phyloP scores from a whole-genome alignment of 2,113 vertebrate genomes.

The Pipa parva region DNA sequence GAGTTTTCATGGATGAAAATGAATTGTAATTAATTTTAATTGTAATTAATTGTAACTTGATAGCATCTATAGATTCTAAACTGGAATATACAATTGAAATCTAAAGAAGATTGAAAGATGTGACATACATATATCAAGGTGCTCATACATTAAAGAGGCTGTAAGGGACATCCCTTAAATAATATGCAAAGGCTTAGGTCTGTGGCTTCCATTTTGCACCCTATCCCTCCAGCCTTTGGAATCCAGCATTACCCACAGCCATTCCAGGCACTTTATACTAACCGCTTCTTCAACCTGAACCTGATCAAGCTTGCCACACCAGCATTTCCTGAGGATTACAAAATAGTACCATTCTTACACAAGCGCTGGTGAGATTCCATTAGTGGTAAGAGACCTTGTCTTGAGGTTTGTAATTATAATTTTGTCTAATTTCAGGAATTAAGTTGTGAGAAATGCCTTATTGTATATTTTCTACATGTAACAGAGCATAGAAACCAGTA shows the following conservation, averaged over 20 bases:
- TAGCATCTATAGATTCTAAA: no score
- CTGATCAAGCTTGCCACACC: conserved; percentile 20
- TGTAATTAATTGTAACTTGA: no score
- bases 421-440: conserved; percentile 34
- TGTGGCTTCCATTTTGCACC: neutral
- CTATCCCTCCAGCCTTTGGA: neutral
- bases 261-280: neutral
- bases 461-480: conserved; percentile 13
- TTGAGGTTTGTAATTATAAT: conserved; percentile 2
- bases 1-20: no score
- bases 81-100: no score
- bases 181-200: no score
- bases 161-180: no score
- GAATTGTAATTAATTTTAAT: no score
- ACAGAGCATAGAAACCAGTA: no score
- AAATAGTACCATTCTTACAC: neutral
- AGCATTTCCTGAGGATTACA: conserved; percentile 12
- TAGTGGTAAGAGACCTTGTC: conserved; percentile 22
- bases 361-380: conserved; percentile 28
- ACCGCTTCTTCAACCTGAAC: neutral
- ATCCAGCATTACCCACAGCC: neutral
- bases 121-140: no score
- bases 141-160: no score
- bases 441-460: conserved; percentile 13
- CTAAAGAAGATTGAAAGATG: no score